A percentile compares a stretch with the other conserved stretches of the same genome.
phyloP scores from a whole-genome alignment of 2,113 vertebrate species.

The Sapajus apella region DNA sequence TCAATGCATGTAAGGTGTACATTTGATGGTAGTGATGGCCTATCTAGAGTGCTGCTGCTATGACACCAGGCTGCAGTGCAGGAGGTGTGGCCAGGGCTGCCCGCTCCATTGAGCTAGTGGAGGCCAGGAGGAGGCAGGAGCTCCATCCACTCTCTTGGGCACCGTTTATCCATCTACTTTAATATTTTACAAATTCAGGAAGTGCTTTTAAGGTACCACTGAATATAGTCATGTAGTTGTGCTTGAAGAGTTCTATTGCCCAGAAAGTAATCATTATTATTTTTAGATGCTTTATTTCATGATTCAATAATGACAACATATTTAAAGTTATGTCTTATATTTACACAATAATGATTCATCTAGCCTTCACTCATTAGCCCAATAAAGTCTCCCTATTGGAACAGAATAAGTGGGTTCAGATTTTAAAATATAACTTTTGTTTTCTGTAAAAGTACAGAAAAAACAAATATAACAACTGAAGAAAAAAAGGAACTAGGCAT shows the following conservation, averaged over 20 bases:
- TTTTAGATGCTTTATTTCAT: not conserved
- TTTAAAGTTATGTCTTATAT: not conserved
- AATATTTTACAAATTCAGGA: not conserved
- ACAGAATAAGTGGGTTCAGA: not conserved
- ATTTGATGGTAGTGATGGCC: too few relatives aligned
- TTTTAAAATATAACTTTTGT: not conserved
- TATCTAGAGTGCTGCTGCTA: too few relatives aligned
- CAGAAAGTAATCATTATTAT: not conserved
- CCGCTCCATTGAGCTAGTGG: too few relatives aligned
- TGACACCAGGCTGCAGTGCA: too few relatives aligned
- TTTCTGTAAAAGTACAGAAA: not conserved
- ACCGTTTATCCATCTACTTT: not conserved
- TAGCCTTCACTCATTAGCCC: not conserved
- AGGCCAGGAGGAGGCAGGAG: too few relatives aligned
- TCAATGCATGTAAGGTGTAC: too few relatives aligned
- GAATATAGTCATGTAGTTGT: not conserved
- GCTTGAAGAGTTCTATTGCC: not conserved
- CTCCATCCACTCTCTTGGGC: too few relatives aligned
- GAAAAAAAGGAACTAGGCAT: not conserved
- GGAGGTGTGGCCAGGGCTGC: too few relatives aligned
- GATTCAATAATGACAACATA: not conserved
- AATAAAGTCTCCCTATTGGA: not conserved
- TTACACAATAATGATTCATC: not conserved
- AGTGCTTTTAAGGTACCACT: not conserved
- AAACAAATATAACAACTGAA: not conserved